A percentile compares a stretch with the other conserved stretches of the same genome.
These are phyloP conservation scores for Saccostrea cuccullata DNA, from an alignment of 1,140 invertebrate genomes.

Conservation along the genomic window DNA sequence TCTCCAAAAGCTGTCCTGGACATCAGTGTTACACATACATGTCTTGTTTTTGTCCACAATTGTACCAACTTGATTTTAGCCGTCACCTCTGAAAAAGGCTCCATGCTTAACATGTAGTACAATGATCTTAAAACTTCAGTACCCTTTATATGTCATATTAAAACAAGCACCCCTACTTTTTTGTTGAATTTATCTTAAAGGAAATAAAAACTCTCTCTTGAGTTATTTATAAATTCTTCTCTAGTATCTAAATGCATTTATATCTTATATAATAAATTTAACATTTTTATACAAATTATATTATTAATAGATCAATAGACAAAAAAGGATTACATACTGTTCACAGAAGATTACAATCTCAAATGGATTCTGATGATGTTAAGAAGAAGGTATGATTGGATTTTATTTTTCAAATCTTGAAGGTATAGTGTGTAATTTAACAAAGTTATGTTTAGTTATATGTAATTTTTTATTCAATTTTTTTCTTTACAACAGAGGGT, in stretches of 20 bases:
- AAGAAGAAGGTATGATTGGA: background rate
- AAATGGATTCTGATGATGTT: conserved; percentile 2
- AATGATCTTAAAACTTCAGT: background rate
- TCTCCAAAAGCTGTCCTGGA: no score
- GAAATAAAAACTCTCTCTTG: background rate
- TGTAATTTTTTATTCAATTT: background rate
- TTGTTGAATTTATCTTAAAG: no score
- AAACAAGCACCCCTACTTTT: no score
- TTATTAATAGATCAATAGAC: background rate
- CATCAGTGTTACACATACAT: no score
- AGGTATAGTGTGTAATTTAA: background rate
- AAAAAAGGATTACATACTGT: background rate
- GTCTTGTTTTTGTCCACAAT: no score
- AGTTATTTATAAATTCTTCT: background rate
- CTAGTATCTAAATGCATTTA: no score
- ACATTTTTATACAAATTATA: background rate
- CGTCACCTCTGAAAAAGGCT: background rate
- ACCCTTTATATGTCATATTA: background rate
- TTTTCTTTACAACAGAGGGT: conserved; percentile 5
- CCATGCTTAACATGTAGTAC: background rate
- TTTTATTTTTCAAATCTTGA: background rate
- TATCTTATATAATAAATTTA: no score
- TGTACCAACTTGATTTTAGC: no score
- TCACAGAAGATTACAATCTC: background rate
- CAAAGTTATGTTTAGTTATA: background rate